Evolutionary conservation across 2,113 vertebrate genomes (phyloP).

Genomic region (Taurulus bubalis): DNA sequence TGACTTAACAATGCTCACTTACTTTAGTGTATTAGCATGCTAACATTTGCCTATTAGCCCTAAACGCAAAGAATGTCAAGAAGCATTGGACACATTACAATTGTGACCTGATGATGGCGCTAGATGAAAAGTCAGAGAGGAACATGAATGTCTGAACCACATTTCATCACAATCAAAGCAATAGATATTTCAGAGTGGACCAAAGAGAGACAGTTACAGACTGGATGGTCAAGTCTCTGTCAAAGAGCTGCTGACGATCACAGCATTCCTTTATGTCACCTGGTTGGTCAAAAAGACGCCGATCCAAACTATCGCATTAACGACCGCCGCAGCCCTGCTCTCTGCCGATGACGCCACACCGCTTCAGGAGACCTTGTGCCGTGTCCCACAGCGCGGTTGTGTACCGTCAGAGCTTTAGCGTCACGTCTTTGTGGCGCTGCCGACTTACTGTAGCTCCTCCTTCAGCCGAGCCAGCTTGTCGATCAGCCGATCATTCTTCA

Average conservation of each 20-base stretch:
- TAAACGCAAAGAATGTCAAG: no score
- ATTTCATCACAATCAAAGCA: background rate
- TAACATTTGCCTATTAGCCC: background rate
- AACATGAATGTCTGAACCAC: background rate
- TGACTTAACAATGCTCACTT: background rate
- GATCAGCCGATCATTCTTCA: conserved; percentile 84
- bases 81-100: background rate
- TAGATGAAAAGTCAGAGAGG: background rate
- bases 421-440: background rate
- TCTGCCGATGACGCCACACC: background rate
- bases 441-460: conserved; percentile 56
- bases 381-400: background rate
- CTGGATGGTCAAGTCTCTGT: no score
- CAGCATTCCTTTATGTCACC: background rate
- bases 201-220: background rate
- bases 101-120: background rate
- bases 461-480: conserved; percentile 77
- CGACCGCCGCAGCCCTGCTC: background rate
- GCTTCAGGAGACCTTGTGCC: background rate
- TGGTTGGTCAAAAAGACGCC: background rate
- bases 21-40: no score
- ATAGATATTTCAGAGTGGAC: background rate
- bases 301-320: background rate
- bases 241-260: background rate
- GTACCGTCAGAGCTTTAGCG: background rate